Base-by-base conservation (phyloP, 1,140 invertebrate species). In the Pissodes strobi region DNA sequence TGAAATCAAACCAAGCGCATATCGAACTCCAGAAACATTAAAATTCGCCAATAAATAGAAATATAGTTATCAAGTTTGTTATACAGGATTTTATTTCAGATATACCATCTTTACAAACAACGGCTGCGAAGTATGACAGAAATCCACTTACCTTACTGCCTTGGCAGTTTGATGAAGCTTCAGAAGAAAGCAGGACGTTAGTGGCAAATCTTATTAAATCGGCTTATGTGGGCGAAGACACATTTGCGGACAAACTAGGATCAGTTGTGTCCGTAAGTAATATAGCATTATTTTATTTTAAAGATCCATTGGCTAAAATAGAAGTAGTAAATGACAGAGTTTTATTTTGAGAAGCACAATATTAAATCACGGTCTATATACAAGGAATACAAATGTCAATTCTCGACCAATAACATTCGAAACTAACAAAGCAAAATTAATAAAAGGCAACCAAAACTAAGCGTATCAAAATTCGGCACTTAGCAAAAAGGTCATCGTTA, bases 221-320 rank as follows among this genome's bases (percentile, higher is more conserved):
- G 15, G 59, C 59, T 12, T 61, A 61, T 17, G 59, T 61, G 15
- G 59, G 59, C 30, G 22, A 52, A 2, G 48, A 52, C 17, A 61
- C 59, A 1, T 61, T 61, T 49, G 12, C 59, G 1, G 18, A 61
- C 23, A 51, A 61, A 18, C 22, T 61, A 10, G 59, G 59, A 17
- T 23, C 45, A n/a, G 37, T 52, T 6, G 48, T 61, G 30, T 2
- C 19, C 4, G 59, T 61, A 51, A 61, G 48, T 43, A 27, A 43
- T 5, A 43, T 8, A 15, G 3, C 3, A 43, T 43, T 19, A 5
- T 43, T 19, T 4, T 19, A 43, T 43, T 15, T 43, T 43, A 5
- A 15, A 4, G 3, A 43, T 15, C 39, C 25, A 81, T 95, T 96
- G 21, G 86, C 85, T 41, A 91, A n/a, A n/a, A n/a, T n/a, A n/a